These are phyloP conservation scores for Mormyrus hasselquistii DNA, from an alignment of 2,797 vertebrate genomes.

Conservation along the genomic window DNA sequence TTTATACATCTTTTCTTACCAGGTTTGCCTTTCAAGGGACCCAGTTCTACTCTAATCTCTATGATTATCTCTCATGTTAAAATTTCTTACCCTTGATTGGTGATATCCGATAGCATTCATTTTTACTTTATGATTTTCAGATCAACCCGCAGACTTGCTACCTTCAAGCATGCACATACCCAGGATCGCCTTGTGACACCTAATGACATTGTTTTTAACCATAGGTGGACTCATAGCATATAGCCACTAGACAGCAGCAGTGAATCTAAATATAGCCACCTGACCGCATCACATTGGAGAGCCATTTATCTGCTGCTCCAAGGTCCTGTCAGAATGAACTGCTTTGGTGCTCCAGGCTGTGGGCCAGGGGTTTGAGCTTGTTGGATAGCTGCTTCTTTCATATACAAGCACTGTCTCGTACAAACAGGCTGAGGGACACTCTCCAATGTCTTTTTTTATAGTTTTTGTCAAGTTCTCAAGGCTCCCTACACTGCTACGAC, in stretches of 20 bases:
- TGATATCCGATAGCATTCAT: not conserved
- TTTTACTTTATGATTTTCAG: not conserved
- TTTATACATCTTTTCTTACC: not conserved
- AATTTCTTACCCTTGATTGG: not conserved
- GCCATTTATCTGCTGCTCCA: not conserved
- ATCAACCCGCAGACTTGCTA: not conserved
- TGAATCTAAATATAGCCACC: not conserved
- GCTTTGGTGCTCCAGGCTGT: not conserved
- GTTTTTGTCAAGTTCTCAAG: not conserved
- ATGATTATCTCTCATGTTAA: not conserved
- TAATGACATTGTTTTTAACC: not conserved
- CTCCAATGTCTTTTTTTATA: not conserved
- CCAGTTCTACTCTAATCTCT: not conserved
- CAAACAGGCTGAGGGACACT: not conserved
- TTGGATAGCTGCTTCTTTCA: not conserved
- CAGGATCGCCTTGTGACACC: not conserved
- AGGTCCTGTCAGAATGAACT: not conserved
- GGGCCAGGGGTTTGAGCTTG: not conserved
- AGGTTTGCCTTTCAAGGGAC: not conserved
- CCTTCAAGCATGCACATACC: constrained; percentile 18
- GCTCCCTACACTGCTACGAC: not conserved
- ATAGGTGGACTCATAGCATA: not conserved
- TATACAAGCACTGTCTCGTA: not conserved
- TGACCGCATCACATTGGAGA: not conserved
- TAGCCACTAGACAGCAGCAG: not conserved